These are phyloP conservation scores for Acleris emargana DNA, from an alignment of 2,888 invertebrate species.

Conservation along the genomic window DNA sequence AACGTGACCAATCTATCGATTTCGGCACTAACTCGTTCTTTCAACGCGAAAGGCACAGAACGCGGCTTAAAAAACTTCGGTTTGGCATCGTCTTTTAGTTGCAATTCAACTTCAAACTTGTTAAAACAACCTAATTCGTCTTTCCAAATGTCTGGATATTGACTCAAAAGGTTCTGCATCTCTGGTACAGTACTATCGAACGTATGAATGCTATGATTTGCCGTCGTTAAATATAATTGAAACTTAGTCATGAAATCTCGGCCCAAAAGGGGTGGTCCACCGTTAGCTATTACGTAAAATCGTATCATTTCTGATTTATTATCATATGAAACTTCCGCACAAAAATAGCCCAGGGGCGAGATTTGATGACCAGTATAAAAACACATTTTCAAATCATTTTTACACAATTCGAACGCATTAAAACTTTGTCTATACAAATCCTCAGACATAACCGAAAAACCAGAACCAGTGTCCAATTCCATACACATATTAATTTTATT, in stretches of 20 bases:
- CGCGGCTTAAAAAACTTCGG: conserved; percentile 40
- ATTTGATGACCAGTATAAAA: neutral
- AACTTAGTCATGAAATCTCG: conserved; percentile 33
- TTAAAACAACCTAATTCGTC: conserved; percentile 28
- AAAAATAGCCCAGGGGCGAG: conserved; percentile 16
- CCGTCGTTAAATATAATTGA: neutral
- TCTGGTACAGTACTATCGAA: neutral
- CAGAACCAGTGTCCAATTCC: conserved; percentile 15
- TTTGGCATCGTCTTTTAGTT: conserved; percentile 22
- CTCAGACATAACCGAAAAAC: neutral
- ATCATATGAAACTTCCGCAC: neutral
- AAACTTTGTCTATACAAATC: neutral
- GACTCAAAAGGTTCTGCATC: neutral
- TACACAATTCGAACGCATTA: neutral
- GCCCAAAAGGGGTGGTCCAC: conserved; percentile 30
- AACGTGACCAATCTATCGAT: conserved; percentile 26
- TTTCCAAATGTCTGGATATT: conserved; percentile 5
- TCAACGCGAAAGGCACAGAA: conserved; percentile 36
- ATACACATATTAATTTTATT: conserved; percentile 1
- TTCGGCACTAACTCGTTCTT: conserved; percentile 33
- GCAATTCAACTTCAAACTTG: conserved; percentile 35
- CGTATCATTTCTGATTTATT: neutral
- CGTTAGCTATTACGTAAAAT: conserved; percentile 22
- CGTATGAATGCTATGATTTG: neutral
- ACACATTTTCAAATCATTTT: neutral